Conservation (phyloP, 2,113 vertebrate genomes). For the Eulemur macaco region DNA sequence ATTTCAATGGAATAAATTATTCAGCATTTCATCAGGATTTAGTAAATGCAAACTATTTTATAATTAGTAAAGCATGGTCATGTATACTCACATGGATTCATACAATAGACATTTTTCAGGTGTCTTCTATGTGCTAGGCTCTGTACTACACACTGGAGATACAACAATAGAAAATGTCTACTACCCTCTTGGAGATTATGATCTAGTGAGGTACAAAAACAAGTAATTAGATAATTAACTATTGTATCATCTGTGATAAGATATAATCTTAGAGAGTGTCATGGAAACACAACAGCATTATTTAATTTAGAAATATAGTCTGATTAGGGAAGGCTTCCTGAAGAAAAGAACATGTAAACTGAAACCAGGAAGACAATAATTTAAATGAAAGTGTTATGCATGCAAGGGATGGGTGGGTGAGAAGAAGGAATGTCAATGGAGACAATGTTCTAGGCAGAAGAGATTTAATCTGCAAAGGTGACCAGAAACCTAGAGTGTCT, state of each 20-base stretch:
- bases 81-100: background rate
- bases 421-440: background rate
- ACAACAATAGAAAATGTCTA: background rate
- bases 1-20: background rate
- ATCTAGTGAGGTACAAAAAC: background rate
- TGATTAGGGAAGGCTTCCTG: background rate
- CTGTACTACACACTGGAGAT: background rate
- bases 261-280: background rate
- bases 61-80: background rate
- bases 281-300: background rate
- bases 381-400: background rate
- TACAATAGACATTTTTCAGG: background rate
- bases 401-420: too few species aligned
- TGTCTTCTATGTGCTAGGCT: background rate
- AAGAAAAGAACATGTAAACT: background rate
- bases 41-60: background rate
- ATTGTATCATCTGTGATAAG: background rate
- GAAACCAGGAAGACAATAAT: background rate
- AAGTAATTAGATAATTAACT: background rate
- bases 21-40: background rate
- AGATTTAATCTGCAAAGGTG: background rate
- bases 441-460: background rate
- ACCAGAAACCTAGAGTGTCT: background rate
- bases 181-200: background rate
- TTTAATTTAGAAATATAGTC: background rate